These are phyloP conservation scores for Oreohelix idahoensis DNA, from an alignment of 1,140 invertebrate genomes.

Conservation along the genomic window DNA sequence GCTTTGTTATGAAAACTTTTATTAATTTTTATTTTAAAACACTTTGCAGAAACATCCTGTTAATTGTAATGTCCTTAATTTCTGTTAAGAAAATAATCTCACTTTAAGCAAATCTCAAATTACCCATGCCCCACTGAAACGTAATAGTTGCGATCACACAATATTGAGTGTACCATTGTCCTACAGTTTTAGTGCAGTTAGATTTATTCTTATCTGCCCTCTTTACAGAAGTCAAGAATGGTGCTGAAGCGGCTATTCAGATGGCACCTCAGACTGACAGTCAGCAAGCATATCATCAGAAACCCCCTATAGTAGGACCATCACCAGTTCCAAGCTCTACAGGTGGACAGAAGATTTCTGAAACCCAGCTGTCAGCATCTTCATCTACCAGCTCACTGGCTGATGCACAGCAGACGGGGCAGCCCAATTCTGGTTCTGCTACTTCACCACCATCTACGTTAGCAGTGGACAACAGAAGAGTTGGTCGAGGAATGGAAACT, in stretches of 20 bases:
- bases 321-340: not conserved
- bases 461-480: not conserved
- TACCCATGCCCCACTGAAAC: too few relatives aligned
- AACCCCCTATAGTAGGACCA: not conserved
- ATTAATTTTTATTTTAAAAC: too few relatives aligned
- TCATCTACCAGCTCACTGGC: not conserved
- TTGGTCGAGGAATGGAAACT: constrained; percentile 18
- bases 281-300: not conserved
- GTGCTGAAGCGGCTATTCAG: not conserved
- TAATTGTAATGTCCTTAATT: too few relatives aligned
- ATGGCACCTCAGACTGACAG: not conserved
- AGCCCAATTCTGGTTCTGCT: not conserved
- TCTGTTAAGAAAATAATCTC: too few relatives aligned
- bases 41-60: too few relatives aligned
- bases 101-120: too few relatives aligned
- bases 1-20: too few relatives aligned
- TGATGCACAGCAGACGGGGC: not conserved
- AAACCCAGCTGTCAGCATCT: constrained; percentile 15
- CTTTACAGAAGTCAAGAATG: not conserved
- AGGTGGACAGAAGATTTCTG: not conserved
- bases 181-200: too few relatives aligned
- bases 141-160: too few relatives aligned
- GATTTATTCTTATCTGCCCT: too few relatives aligned
- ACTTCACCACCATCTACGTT: not conserved
- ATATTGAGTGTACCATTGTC: too few relatives aligned